Evolutionary conservation across 2,113 vertebrate species (phyloP), one percentile per base, ranked within the genome.

Genomic region (Anarrhichthys ocellatus): DNA sequence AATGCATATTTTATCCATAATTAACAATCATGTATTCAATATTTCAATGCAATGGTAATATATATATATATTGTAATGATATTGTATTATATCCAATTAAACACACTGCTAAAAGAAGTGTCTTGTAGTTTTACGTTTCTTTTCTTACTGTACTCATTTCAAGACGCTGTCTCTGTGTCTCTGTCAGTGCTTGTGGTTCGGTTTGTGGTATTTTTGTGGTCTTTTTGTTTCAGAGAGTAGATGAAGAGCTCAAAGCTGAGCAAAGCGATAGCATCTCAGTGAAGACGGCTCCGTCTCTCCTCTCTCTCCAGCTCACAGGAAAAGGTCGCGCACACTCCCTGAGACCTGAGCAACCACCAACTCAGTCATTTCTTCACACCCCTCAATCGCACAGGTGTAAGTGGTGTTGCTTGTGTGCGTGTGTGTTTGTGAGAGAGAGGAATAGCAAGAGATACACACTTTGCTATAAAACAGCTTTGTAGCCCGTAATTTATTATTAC

Each of bases 181-280:
- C 84, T 80, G 83, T 78, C 72, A 87, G 76, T 36, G 82, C 76
- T 86, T 95, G 95, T 64, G 95, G 95, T 94, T 65, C 29, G 7
- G 67, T 88, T 74, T 95, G 94, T 92, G 95, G 95, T 93, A 24
- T 78, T 59, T 86, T 88, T 94, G 95, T 61, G 95, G 95, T 95
- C 82, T 62, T 88, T 95, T 96, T 95, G 94, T 94, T 94, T 93
- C 86, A 92, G 91, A 76, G 86, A 86, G 71, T 40, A 86, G 84
- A 85, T 80, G 88, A 90, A 74, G 85, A 89, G 85, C 92, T 95
- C 91, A 94, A 92, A 92, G 94, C 62, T 85, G 59, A 91, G 89
- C 13, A 58, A 65, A 46, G 80, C 50, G 94, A 94, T 92, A 91
- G 71, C 78, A 89, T 86, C 90, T 85, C 68, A 86, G 82, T 20